phyloP scores from a whole-genome alignment of 2,888 invertebrate genomes.

The Agelastica alni region DNA sequence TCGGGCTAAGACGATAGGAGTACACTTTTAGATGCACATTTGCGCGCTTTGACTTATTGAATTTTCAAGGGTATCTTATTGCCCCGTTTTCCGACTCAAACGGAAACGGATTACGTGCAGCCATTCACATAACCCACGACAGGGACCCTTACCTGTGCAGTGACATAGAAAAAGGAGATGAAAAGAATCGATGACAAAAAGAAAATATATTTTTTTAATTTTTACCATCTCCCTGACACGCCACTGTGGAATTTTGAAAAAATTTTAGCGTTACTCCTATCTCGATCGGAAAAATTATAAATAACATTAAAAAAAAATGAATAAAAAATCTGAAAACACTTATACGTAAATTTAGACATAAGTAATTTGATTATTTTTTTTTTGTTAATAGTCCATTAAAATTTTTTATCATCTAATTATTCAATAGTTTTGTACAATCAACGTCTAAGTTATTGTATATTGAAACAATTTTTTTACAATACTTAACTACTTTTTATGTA shows the following conservation, averaged over 20 bases:
- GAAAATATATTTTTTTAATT: too few species aligned
- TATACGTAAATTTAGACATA: too few species aligned
- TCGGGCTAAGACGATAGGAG: conserved; percentile 50
- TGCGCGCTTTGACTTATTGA: too few species aligned
- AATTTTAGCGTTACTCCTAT: conserved; percentile 20
- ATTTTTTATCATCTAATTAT: conserved; percentile 1
- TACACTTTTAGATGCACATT: conserved; percentile 31
- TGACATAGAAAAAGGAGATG: conserved; percentile 26
- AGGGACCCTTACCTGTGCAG: conserved; percentile 59
- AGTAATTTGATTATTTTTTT: too few species aligned
- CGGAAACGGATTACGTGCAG: conserved; percentile 63
- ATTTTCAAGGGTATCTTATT: conserved; percentile 51
- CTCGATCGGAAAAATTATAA: conserved; percentile 1
- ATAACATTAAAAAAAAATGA: conserved; percentile 16
- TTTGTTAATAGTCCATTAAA: neutral
- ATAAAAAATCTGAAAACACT: too few species aligned
- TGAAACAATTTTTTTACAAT: conserved; percentile 11
- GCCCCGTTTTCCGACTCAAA: conserved; percentile 52
- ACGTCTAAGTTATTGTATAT: conserved; percentile 10
- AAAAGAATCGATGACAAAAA: too few species aligned
- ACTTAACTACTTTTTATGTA: conserved; percentile 5
- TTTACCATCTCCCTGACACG: conserved; percentile 15
- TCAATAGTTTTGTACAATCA: conserved; percentile 18
- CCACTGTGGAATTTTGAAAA: conserved; percentile 1
- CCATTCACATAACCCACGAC: conserved; percentile 65